Percentiles rank a stretch among this genome's conserved stretches.
Conservation (phyloP, 2,888 invertebrate genomes). For the Rhynchonema sp. region DNA sequence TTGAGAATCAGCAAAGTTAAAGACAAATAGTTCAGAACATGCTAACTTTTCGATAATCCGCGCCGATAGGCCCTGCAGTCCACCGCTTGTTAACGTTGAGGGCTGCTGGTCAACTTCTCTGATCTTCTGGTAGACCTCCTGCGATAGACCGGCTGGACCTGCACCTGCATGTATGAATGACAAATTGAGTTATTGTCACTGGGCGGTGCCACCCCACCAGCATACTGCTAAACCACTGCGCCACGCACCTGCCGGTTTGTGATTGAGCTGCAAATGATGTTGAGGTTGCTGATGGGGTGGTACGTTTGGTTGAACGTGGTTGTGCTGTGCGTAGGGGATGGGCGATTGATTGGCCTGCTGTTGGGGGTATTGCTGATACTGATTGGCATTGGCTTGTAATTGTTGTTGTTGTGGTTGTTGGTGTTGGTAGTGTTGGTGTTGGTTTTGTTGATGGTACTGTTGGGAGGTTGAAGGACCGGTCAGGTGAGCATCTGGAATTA, state of each 20-base stretch:
- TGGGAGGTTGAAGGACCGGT: neutral
- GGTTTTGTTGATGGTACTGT: neutral
- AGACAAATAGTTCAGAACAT: too few relatives aligned
- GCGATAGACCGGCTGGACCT: neutral
- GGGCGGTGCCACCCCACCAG: neutral
- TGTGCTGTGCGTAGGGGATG: neutral
- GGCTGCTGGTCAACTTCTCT: conserved; percentile 21
- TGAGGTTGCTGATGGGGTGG: neutral
- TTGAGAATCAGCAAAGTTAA: too few relatives aligned
- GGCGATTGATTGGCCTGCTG: neutral
- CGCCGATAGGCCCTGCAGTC: conserved; percentile 21
- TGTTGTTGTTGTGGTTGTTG: neutral
- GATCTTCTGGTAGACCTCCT: conserved; percentile 21
- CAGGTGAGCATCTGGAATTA: too few relatives aligned
- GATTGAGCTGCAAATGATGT: neutral
- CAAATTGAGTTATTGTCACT: neutral
- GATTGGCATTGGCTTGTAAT: neutral
- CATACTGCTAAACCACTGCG: neutral
- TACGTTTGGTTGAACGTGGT: neutral
- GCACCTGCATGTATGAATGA: neutral
- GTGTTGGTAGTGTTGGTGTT: neutral
- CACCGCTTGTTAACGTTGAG: conserved; percentile 21
- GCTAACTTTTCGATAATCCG: conserved; percentile 19
- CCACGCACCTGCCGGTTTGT: neutral
- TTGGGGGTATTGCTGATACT: neutral